Percentiles rank a stretch among this genome's conserved stretches.
Conservation (phyloP, 2,888 invertebrate species). For the Clunio marinus region DNA sequence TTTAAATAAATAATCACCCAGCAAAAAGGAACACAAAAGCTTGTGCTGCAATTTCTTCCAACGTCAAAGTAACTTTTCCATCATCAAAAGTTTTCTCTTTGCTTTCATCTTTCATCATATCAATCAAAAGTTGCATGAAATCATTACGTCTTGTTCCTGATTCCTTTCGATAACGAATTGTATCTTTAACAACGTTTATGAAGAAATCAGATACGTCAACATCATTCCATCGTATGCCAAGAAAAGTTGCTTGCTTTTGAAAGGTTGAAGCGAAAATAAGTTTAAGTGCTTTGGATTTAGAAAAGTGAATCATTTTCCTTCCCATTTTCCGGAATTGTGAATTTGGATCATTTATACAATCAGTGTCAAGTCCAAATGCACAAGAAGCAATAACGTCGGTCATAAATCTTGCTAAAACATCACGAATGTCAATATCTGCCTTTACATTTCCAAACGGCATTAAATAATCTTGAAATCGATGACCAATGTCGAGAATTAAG, state of each 20-base stretch:
- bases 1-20: no score
- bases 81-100: neutral
- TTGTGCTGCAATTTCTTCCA: constrained; percentile 55
- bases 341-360: constrained; percentile 20
- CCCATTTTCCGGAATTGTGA: neutral
- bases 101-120: constrained; percentile 50
- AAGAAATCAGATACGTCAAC: constrained; percentile 47
- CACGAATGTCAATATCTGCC: constrained; percentile 16
- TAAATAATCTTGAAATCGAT: neutral
- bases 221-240: constrained; percentile 15
- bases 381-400: constrained; percentile 19
- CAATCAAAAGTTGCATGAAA: constrained; percentile 56
- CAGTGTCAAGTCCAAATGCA: constrained; percentile 22
- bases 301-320: neutral
- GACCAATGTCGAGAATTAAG: constrained; percentile 9
- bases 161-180: constrained; percentile 50
- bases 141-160: constrained; percentile 53
- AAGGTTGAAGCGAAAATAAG: neutral
- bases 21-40: constrained; percentile 59
- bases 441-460: neutral
- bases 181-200: constrained; percentile 50
- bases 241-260: neutral
- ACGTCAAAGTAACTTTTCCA: constrained; percentile 48
- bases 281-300: constrained; percentile 21
- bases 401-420: constrained; percentile 20